Base-by-base conservation (phyloP, 1,140 invertebrate species). In the Diabrotica virgifera region DNA sequence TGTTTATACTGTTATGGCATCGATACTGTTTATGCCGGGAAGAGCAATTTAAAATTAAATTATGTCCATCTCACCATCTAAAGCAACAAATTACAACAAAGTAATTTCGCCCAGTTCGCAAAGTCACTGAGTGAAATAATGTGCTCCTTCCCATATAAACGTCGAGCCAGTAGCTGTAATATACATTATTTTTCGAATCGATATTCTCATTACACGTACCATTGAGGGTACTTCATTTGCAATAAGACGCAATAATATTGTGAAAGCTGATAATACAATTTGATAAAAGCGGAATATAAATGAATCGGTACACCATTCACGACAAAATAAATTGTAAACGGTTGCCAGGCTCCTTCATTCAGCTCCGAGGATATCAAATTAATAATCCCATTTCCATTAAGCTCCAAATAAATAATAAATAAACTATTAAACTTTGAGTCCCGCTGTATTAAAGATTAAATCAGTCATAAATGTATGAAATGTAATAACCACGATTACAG, bases 371-470 rank as follows among this genome's bases (percentile, higher is more conserved):
- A 52, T 36, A 51, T 51, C 59, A 52, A 60, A 60, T 69, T 63
- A 69, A 24, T 56, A 64, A 66, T 70, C 66, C 65, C 62, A 63
- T 58, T 57, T 62, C 51, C 65, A 65, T 70, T 65, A 40, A 59
- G 51, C 52, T 66, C 62, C 62, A 69, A 69, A 69, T 69, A 69
- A 69, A 72, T 71, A 72, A 72, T 69, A 67, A 71, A 68, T 69
- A 67, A 66, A 70, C 71, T 72, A 72, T 74, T 70, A 74, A 72
- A 74, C 63, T 71, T 74, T 74, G 70, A 74, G 71, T 65, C 68
- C 63, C 68, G 69, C 70, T 71, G 69, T 65, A 70, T 72, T 72
- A 72, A 62, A 71, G 72, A 74, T 74, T 72, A 72, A 74, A 72
- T 74, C 69, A 62, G 64, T 64, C 65, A 70, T 72, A 71, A 72